Evolutionary conservation across 2,797 vertebrate genomes (phyloP).

Genomic region (Poeciliopsis paucimaculata): DNA sequence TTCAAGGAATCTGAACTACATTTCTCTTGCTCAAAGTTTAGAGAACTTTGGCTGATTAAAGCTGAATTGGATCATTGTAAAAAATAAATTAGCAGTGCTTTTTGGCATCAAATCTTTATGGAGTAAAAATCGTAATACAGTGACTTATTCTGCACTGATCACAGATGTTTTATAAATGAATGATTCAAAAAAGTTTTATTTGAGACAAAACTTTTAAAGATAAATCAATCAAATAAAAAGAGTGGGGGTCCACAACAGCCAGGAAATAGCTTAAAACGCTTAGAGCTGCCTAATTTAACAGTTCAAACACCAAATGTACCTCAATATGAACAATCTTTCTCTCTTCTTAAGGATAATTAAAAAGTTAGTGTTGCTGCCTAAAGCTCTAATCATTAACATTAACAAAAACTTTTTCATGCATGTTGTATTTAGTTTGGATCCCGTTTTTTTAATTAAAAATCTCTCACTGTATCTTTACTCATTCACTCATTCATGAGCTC

Average conservation of each 20-base stretch:
- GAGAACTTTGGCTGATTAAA: neutral
- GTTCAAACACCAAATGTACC: too few species aligned
- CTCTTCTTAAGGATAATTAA: too few species aligned
- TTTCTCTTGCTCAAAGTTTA: neutral
- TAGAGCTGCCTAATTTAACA: neutral
- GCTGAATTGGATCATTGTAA: neutral
- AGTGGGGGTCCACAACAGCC: neutral
- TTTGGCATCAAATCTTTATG: neutral
- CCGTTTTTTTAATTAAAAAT: slow-evolving; percentile 14
- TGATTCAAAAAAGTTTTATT: neutral
- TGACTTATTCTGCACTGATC: neutral
- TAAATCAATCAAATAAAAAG: neutral
- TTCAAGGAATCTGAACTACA: neutral
- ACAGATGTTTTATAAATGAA: neutral
- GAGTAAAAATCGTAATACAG: neutral
- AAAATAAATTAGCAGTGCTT: neutral
- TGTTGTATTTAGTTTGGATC: neutral
- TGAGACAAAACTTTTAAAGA: neutral
- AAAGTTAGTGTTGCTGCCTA: too few species aligned
- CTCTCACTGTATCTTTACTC: slow-evolving; percentile 23
- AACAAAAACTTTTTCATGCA: neutral
- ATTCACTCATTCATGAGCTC: slow-evolving; percentile 54
- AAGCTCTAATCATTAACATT: too few species aligned
- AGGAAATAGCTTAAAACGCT: neutral
- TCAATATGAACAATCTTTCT: too few species aligned